Evolutionary conservation across 64 coral and sea anemone genomes (phyloP), one percentile per base, ranked within the genome.

Genomic region (Catalaphyllia jardinei): DNA sequence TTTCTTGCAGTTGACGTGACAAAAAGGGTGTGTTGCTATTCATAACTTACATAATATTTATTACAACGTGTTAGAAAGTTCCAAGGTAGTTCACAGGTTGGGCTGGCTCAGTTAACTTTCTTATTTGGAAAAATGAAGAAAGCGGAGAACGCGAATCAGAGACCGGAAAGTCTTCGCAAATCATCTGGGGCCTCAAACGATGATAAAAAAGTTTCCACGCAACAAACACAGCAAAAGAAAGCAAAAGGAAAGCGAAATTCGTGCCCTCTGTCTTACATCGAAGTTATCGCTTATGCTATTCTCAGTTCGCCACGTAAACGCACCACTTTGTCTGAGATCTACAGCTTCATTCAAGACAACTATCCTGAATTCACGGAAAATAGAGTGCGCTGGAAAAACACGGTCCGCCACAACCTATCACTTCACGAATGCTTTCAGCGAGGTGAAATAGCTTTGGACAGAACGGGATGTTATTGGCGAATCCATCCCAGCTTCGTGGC

Each of bases 381-480:
- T 62, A 59, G 91, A 10, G 52, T 51, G 3, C 85, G 91, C 5
- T 93, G 91, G 91, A 93, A 88, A 61, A 93, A 93, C 86, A 93
- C 91, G 8, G 91, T 93, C 19, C 91, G 91, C 13, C 91, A 93
- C 59, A 93, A 93, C 67, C 55, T 93, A 11, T 93, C 91, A 3
- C 52, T 93, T 8, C 91, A 93, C 25, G 91, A 93, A 17, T 93
- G 91, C 49, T 93, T 93, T 75, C 42, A 81, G 17, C 77, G 79
- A 39, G 91, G 91, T 2, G 91, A 88, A 51, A 20, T 88, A 0
- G 84, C 91, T 27, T 42, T 69, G 12, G 52, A 87, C 55, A 87
- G 67, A 14, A 88, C 73, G 31, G 77, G 85, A 8, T 88, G 91
- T 22, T 80, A 88, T 29, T 93, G 91, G 91, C 46, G 77, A 13